Conservation (phyloP, 2,888 invertebrate genomes). For the Linnaemya tessellans region DNA sequence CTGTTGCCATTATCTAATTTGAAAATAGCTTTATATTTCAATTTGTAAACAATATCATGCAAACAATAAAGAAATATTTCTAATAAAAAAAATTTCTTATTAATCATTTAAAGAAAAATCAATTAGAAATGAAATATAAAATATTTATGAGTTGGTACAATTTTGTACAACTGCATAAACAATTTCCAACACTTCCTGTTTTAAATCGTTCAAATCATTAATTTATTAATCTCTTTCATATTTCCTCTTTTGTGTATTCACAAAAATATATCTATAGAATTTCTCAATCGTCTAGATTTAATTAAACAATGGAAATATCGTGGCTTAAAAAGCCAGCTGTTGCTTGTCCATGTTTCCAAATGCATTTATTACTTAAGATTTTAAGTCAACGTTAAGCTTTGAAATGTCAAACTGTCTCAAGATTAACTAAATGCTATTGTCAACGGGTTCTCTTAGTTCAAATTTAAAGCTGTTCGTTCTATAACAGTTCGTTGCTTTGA, state of each 20-base stretch:
- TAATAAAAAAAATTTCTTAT: constrained; percentile 22
- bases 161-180: neutral
- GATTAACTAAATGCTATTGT: constrained; percentile 66
- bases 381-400: constrained; percentile 52
- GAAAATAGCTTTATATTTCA: constrained; percentile 23
- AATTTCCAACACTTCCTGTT: constrained; percentile 47
- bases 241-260: neutral
- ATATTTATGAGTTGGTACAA: neutral
- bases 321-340: neutral
- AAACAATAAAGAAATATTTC: neutral
- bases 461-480: neutral
- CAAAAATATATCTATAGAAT: too few species aligned
- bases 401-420: constrained; percentile 67
- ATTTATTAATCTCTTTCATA: constrained; percentile 13
- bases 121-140: neutral
- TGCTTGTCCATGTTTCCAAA: constrained; percentile 1
- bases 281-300: constrained; percentile 7
- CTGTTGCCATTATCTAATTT: constrained; percentile 20
- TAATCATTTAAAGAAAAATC: neutral
- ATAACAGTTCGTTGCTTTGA: too few species aligned
- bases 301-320: constrained; percentile 35
- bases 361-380: constrained; percentile 32
- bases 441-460: constrained; percentile 46
- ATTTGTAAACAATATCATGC: neutral
- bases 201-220: constrained; percentile 12